Evolutionary conservation across 2,797 vertebrate species (phyloP).

Genomic region (Anableps anableps): DNA sequence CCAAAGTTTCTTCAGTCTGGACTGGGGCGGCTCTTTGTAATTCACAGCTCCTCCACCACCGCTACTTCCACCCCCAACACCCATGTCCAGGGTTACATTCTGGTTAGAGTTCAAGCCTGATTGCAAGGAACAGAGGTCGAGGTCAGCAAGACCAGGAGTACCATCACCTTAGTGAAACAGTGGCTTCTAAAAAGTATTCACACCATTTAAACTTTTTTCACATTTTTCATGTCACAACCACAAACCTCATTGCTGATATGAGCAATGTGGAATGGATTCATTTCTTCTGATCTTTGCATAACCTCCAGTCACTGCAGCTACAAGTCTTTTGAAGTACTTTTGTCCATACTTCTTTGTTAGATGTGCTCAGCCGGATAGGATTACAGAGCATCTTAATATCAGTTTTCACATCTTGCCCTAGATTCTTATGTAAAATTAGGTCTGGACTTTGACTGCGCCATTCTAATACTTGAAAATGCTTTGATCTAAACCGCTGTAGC

Average conservation of each 20-base stretch:
- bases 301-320: background rate
- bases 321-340: background rate
- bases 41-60: constrained; percentile 83
- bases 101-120: constrained; percentile 96
- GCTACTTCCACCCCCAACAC: constrained; percentile 74
- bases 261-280: background rate
- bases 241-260: background rate
- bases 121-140: constrained; percentile 2
- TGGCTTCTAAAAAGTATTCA: background rate
- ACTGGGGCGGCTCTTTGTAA: constrained; percentile 96
- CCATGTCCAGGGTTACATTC: constrained; percentile 98
- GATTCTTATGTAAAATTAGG: no score
- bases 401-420: background rate
- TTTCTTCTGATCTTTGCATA: background rate
- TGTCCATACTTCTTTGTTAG: background rate
- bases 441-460: no score
- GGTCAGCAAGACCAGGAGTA: background rate
- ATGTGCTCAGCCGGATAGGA: no score
- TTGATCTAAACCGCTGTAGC: no score
- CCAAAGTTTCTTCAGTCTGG: constrained; percentile 96
- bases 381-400: background rate
- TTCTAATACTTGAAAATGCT: no score
- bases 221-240: background rate
- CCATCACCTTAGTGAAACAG: background rate
- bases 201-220: background rate